These are phyloP conservation scores for Nomada goodeniana DNA, from an alignment of 2,888 invertebrate genomes.

Conservation along the genomic window DNA sequence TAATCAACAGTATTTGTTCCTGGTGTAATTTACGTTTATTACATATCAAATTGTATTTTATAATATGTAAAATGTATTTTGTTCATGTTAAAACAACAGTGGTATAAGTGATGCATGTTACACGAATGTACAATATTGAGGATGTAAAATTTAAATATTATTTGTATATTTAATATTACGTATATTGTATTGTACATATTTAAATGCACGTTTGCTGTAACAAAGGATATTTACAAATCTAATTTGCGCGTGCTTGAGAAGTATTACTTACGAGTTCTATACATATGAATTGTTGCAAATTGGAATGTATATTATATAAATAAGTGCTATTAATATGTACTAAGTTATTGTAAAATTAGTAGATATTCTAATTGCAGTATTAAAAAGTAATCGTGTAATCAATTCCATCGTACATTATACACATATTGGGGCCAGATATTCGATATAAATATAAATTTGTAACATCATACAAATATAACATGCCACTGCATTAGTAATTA, in stretches of 20 bases:
- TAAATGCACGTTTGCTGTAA: conserved; percentile 28
- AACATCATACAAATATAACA: neutral
- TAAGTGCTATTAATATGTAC: conserved; percentile 28
- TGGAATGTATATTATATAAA: conserved; percentile 12
- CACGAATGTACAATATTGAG: conserved; percentile 12
- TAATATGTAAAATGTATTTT: conserved; percentile 36
- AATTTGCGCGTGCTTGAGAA: conserved; percentile 19
- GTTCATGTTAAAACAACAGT: conserved; percentile 40
- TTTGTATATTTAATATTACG: conserved; percentile 23
- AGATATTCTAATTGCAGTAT: conserved; percentile 53
- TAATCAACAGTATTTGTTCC: conserved; percentile 20
- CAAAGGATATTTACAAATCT: conserved; percentile 25
- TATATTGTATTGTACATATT: conserved; percentile 50
- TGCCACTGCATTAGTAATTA: conserved; percentile 60
- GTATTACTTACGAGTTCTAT: conserved; percentile 10
- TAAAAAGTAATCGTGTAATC: conserved; percentile 46
- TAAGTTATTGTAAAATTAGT: conserved; percentile 48
- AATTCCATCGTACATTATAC: conserved; percentile 34
- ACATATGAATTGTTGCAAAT: conserved; percentile 6
- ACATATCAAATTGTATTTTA: conserved; percentile 21
- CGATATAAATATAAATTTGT: conserved; percentile 42
- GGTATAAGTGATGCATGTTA: conserved; percentile 16
- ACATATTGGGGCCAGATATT: conserved; percentile 57
- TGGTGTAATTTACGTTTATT: conserved; percentile 26
- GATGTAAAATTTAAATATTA: conserved; percentile 28